phyloP scores from a whole-genome alignment of 1,140 invertebrate genomes.

The Apis cerana region DNA sequence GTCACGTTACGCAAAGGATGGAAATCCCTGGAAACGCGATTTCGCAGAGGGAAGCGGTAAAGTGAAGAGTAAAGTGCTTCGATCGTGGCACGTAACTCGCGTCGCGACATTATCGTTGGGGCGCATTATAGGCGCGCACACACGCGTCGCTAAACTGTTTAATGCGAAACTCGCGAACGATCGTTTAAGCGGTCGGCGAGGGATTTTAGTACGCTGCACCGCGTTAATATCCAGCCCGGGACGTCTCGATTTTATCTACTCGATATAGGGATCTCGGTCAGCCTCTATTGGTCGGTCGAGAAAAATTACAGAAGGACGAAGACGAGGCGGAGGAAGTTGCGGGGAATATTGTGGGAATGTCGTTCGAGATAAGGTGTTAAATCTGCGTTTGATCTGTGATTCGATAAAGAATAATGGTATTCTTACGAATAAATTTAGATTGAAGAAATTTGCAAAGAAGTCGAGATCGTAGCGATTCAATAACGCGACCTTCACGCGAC shows the following conservation, averaged over 20 bases:
- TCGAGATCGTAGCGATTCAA: too few species aligned
- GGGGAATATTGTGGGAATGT: not conserved
- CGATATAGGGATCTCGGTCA: conserved; percentile 11
- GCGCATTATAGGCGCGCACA: conserved; percentile 39
- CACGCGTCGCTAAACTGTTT: conserved; percentile 58
- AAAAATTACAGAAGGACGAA: not conserved
- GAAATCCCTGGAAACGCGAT: not conserved
- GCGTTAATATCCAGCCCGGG: conserved; percentile 53
- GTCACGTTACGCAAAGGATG: not conserved
- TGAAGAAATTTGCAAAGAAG: too few species aligned
- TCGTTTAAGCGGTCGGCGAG: conserved; percentile 57
- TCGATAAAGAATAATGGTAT: too few species aligned
- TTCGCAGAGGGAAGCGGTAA: conserved; percentile 2
- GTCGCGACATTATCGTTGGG: conserved; percentile 51
- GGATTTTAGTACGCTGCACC: conserved; percentile 55
- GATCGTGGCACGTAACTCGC: conserved; percentile 28
- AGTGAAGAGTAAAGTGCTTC: conserved; percentile 50
- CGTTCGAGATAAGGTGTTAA: conserved; percentile 37
- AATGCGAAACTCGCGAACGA: conserved; percentile 63
- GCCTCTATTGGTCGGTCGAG: not conserved
- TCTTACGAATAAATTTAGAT: too few species aligned
- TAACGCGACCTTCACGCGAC: too few species aligned
- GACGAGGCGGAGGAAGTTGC: not conserved
- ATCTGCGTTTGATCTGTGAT: not conserved
- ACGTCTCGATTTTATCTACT: conserved; percentile 56